phyloP scores from a whole-genome alignment of 2,113 vertebrate genomes.

The Cairina moschata region DNA sequence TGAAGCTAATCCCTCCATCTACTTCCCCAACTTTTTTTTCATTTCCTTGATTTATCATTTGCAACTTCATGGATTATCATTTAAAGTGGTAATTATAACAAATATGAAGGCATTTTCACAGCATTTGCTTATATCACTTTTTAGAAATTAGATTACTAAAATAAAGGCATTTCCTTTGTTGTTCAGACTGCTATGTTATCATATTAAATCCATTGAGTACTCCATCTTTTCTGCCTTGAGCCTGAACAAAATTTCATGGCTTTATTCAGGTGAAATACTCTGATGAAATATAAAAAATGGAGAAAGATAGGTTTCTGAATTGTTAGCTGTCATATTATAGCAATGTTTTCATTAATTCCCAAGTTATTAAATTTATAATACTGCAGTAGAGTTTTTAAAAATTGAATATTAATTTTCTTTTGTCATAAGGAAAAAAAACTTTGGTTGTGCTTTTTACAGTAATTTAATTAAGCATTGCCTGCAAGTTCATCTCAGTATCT shows the following conservation, averaged over 20 bases:
- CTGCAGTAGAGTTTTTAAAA: conserved; percentile 46
- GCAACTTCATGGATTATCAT: background rate
- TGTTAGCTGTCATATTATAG: background rate
- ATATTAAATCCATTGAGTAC: background rate
- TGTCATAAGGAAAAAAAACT: conserved; percentile 63
- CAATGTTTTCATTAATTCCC: conserved; percentile 38
- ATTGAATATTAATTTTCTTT: conserved; percentile 68
- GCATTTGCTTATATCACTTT: background rate
- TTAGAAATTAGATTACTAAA: background rate
- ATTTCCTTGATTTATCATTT: background rate
- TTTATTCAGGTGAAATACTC: background rate
- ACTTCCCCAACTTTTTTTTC: background rate
- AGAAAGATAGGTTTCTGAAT: background rate
- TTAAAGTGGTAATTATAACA: background rate
- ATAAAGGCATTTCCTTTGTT: background rate
- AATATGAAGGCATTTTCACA: background rate
- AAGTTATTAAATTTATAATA: conserved; percentile 53
- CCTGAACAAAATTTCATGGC: background rate
- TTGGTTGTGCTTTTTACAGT: conserved; percentile 77
- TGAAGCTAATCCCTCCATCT: background rate
- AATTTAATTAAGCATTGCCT: conserved; percentile 89
- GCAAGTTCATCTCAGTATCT: conserved; percentile 83
- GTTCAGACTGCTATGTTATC: background rate
- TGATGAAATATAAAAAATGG: background rate
- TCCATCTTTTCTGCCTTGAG: background rate